phyloP scores from a whole-genome alignment of 2,888 invertebrate species.

The Parelbella ahira region DNA sequence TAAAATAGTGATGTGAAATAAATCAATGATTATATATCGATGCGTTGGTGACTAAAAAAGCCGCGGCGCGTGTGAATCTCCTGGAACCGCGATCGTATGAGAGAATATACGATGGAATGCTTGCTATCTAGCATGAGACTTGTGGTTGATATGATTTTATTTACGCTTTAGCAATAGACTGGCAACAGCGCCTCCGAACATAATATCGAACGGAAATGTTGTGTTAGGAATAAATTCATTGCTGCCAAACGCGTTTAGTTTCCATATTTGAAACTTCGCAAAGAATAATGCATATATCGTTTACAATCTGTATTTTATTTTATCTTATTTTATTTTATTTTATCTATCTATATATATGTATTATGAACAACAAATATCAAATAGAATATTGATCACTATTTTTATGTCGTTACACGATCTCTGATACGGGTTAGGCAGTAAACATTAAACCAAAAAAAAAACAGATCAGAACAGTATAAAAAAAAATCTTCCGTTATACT shows the following conservation, averaged over 20 bases:
- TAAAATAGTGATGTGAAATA: slow-evolving; percentile 78
- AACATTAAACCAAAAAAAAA: too few species aligned
- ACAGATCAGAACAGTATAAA: too few species aligned
- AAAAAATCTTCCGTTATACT: too few species aligned
- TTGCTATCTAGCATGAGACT: slow-evolving; percentile 45
- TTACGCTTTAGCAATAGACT: slow-evolving; percentile 38
- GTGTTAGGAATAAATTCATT: too few species aligned
- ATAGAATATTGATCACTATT: too few species aligned
- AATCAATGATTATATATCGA: slow-evolving; percentile 69
- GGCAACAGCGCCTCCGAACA: too few species aligned
- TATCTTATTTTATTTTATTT: too few species aligned
- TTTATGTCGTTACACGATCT: too few species aligned
- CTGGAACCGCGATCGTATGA: slow-evolving; percentile 61
- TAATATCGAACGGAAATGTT: too few species aligned
- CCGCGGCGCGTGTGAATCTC: slow-evolving; percentile 71
- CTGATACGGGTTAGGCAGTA: too few species aligned
- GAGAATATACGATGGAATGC: slow-evolving; percentile 59
- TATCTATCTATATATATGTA: too few species aligned
- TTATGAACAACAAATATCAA: too few species aligned
- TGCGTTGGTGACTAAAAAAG: slow-evolving; percentile 59
- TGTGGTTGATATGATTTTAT: slow-evolving; percentile 47
- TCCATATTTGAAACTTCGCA: slow-evolving; percentile 24
- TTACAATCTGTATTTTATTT: slow-evolving; percentile 4
- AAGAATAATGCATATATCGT: slow-evolving; percentile 8
- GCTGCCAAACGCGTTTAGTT: slow-evolving; percentile 27